Evolutionary conservation across 2,888 invertebrate genomes (phyloP).

Genomic region (Parapristionchus giblindavisi): DNA sequence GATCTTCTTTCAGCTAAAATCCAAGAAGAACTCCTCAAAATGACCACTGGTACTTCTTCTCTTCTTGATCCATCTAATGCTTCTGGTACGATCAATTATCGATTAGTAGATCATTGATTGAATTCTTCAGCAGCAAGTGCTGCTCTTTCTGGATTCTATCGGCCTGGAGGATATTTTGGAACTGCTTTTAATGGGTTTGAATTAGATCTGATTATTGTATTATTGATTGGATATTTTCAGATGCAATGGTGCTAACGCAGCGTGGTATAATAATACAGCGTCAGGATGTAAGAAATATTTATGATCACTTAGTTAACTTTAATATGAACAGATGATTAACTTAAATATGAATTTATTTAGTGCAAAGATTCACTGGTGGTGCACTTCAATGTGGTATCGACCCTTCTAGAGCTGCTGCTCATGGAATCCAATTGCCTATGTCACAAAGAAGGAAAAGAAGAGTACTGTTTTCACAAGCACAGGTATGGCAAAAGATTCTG

Average conservation of each 20-base stretch:
- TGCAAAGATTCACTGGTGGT: too few relatives aligned
- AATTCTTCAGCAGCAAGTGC: neutral
- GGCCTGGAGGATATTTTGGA: constrained; percentile 21
- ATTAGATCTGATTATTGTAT: neutral
- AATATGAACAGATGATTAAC: too few relatives aligned
- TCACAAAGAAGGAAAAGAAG: constrained; percentile 54
- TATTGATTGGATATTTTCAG: neutral
- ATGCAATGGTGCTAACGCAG: neutral
- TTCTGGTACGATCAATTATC: constrained; percentile 4
- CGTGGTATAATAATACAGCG: too few relatives aligned
- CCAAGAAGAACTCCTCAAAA: constrained; percentile 56
- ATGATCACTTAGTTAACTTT: too few relatives aligned
- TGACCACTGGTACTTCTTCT: constrained; percentile 44
- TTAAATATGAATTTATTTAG: too few relatives aligned
- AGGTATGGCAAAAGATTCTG: too few relatives aligned
- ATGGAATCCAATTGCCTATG: constrained; percentile 49
- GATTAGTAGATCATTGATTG: neutral
- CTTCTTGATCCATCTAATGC: neutral
- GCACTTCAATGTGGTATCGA: constrained; percentile 50
- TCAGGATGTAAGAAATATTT: too few relatives aligned
- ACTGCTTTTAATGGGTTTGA: neutral
- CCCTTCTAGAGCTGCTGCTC: constrained; percentile 49
- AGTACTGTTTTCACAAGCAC: constrained; percentile 58
- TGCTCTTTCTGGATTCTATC: constrained; percentile 7
- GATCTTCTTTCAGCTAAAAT: constrained; percentile 47